A percentile compares a stretch with the other conserved stretches of the same genome.
phyloP scores from a whole-genome alignment of 2,797 vertebrate species.

The Catamblyrhynchus diadema region DNA sequence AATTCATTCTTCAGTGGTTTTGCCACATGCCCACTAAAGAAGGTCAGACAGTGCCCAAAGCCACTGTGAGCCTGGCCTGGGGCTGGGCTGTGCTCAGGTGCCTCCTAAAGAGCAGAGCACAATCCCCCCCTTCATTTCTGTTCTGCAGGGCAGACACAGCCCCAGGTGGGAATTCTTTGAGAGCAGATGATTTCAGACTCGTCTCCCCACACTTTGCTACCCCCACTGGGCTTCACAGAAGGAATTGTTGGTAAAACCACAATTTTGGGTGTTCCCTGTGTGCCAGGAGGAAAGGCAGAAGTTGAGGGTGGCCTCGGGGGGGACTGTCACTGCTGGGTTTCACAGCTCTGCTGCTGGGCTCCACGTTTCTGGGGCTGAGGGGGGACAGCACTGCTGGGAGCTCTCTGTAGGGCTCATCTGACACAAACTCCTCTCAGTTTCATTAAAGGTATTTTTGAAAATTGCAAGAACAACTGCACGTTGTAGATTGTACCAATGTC shows the following conservation, averaged over 20 bases:
- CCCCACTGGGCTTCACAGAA: background rate
- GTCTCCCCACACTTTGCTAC: background rate
- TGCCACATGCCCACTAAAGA: background rate
- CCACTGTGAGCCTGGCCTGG: background rate
- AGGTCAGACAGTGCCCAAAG: background rate
- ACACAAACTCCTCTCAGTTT: background rate
- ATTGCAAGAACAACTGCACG: background rate
- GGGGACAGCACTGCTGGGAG: background rate
- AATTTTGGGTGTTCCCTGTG: background rate
- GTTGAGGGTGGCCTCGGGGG: background rate
- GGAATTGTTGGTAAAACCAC: background rate
- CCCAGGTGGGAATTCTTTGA: background rate
- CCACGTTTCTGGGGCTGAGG: rapidly evolving
- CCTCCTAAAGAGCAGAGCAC: background rate
- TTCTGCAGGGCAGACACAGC: background rate
- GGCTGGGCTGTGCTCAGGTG: background rate
- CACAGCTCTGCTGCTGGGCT: background rate
- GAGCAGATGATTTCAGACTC: background rate
- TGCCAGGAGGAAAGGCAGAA: background rate
- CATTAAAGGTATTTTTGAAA: background rate
- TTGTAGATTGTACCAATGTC: background rate
- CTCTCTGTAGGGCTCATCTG: background rate
- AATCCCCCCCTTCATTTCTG: background rate
- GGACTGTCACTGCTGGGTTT: background rate
- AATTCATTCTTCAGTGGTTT: background rate